Conservation (phyloP, 2,113 vertebrate genomes). For the Clinocottus analis region DNA sequence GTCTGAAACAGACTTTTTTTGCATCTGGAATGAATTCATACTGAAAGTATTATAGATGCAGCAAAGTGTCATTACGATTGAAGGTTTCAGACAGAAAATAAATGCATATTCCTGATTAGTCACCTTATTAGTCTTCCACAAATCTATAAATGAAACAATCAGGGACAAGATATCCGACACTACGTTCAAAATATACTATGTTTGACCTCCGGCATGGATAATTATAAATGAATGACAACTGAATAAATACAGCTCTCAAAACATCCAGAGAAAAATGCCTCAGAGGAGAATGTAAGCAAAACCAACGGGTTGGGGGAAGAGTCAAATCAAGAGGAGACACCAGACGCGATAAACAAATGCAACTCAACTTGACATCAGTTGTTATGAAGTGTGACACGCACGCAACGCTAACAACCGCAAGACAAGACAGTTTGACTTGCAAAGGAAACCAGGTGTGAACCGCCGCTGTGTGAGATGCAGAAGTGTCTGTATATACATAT, state of each 20-base stretch:
- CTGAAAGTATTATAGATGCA: background rate
- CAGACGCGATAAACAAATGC: conserved; percentile 56
- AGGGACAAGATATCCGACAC: background rate
- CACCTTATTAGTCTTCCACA: background rate
- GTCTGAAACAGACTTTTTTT: background rate
- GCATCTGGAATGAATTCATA: background rate
- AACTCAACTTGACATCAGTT: conserved; percentile 45
- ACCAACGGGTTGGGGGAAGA: conserved; percentile 1
- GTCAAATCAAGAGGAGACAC: conserved; percentile 30
- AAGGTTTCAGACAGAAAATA: background rate
- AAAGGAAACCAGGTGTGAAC: conserved; percentile 24
- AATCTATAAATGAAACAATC: background rate
- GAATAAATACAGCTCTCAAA: conserved; percentile 16
- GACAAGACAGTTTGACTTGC: background rate
- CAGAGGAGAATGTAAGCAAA: conserved; percentile 34
- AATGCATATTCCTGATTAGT: background rate
- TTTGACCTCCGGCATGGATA: background rate
- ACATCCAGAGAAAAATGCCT: conserved; percentile 14
- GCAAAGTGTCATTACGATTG: background rate
- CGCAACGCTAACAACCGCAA: conserved; percentile 32
- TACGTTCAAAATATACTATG: background rate
- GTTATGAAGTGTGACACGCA: conserved; percentile 12
- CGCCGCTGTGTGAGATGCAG: background rate
- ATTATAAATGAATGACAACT: conserved; percentile 16
- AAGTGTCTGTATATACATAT: conserved; percentile 24